Percentiles rank a stretch among this genome's conserved stretches.
phyloP scores from a whole-genome alignment of 2,888 invertebrate genomes.

The Vandiemenella viatica region DNA sequence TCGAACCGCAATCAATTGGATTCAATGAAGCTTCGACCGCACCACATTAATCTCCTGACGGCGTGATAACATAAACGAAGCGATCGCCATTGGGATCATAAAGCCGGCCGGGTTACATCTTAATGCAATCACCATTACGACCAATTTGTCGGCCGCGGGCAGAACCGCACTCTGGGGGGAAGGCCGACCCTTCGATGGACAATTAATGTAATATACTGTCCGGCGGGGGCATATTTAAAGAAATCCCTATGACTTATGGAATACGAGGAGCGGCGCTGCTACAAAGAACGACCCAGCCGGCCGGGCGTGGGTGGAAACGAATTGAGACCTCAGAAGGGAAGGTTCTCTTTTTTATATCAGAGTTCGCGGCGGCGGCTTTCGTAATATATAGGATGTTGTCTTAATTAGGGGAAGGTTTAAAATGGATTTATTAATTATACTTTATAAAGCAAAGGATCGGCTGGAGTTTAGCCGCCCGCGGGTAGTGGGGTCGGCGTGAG shows the following conservation, averaged over 20 bases:
- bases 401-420: neutral
- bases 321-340: neutral
- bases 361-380: neutral
- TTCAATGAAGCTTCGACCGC: neutral
- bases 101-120: neutral
- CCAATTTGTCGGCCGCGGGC: neutral
- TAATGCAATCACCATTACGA: neutral
- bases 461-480: too few species aligned
- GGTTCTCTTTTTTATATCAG: neutral
- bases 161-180: too few species aligned
- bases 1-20: neutral
- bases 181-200: neutral
- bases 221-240: neutral
- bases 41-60: neutral
- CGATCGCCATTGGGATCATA: neutral
- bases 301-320: neutral
- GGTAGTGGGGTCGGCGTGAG: too few species aligned
- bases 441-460: neutral
- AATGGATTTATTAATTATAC: neutral
- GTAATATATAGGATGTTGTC: neutral
- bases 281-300: neutral
- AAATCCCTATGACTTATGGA: neutral
- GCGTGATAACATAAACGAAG: neutral
- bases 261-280: neutral
- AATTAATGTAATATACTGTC: neutral